Conservation (phyloP, 2,797 vertebrate genomes). For the Graptemys geographica region DNA sequence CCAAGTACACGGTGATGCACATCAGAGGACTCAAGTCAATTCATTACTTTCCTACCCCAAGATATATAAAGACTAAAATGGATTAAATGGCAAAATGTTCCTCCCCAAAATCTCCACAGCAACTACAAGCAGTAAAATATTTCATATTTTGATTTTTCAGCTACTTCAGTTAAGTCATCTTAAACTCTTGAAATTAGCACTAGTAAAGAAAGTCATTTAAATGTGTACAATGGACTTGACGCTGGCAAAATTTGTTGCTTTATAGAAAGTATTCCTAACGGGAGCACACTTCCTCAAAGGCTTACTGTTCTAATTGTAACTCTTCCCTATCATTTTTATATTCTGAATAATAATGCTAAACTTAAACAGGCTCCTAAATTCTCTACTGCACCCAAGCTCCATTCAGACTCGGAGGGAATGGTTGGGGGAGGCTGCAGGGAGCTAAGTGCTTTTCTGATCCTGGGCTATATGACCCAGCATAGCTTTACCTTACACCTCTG, state of each 20-base stretch:
- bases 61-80: conserved; percentile 55
- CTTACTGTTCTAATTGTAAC: background rate
- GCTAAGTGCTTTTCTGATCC: background rate
- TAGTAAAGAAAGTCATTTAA: background rate
- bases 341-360: background rate
- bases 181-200: conserved; percentile 54
- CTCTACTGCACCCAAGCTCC: background rate
- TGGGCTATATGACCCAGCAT: background rate
- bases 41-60: background rate
- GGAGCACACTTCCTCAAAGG: background rate
- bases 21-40: background rate
- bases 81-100: conserved; percentile 5
- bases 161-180: conserved; percentile 43
- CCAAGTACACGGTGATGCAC: rapidly evolving
- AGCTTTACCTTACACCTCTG: rapidly evolving
- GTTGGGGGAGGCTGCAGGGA: rapidly evolving
- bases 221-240: background rate
- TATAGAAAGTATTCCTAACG: background rate
- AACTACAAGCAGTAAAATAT: conserved; percentile 36
- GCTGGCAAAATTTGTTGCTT: background rate
- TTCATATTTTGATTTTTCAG: conserved; percentile 53
- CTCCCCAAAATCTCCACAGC: background rate
- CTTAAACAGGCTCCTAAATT: background rate
- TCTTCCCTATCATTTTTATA: background rate
- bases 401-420: background rate